Evolutionary conservation across 2,113 vertebrate species (phyloP).

Genomic region (Eurystomus gularis): DNA sequence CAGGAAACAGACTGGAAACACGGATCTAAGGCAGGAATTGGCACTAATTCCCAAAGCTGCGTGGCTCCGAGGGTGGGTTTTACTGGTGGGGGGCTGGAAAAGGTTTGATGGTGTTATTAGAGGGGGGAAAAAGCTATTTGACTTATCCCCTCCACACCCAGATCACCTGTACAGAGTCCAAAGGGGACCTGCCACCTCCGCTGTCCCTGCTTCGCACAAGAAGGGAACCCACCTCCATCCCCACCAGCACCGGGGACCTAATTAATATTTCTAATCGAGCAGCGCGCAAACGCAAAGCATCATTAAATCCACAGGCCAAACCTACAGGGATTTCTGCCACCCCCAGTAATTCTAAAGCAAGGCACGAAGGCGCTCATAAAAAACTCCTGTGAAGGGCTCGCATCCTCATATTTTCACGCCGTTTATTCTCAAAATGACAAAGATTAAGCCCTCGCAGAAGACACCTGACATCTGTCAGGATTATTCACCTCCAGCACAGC

Average conservation of each 20-base stretch:
- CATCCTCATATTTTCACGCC: background rate
- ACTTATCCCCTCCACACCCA: background rate
- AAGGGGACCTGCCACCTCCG: background rate
- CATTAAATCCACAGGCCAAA: background rate
- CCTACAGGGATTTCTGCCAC: conserved; percentile 9
- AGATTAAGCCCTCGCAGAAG: background rate
- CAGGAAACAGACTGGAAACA: background rate
- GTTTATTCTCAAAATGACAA: background rate
- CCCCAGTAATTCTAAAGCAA: background rate
- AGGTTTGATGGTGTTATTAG: background rate
- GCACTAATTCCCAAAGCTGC: background rate
- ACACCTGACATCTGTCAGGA: conserved; percentile 1
- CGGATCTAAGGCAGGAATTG: background rate
- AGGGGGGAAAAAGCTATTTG: too few relatives aligned
- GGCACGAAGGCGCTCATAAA: background rate
- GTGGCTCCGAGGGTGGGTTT: background rate
- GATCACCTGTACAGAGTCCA: background rate
- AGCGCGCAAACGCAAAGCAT: background rate
- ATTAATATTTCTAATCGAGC: background rate
- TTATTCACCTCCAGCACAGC: background rate
- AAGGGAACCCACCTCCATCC: background rate
- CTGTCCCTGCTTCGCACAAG: background rate
- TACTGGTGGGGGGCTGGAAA: background rate
- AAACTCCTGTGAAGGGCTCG: background rate
- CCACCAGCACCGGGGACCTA: background rate